Evolutionary conservation across 37 sponge, comb jelly and placozoan genomes (phyloP).

Genomic region (Bolinopsis microptera): DNA sequence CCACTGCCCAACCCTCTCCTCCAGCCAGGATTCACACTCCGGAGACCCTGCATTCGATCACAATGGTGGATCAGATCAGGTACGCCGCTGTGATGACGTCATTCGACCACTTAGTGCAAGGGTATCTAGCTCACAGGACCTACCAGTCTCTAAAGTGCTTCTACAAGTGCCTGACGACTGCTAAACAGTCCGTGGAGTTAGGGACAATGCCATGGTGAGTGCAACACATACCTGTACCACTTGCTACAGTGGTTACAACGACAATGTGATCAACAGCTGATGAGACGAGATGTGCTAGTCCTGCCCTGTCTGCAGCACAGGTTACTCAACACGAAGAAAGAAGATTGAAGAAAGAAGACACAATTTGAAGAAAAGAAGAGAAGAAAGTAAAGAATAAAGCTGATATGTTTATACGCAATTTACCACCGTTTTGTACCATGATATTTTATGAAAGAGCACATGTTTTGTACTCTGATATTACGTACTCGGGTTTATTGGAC

Average conservation of each 20-base stretch:
- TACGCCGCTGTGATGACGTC: constrained; percentile 3
- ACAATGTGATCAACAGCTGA: not conserved
- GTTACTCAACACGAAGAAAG: not conserved
- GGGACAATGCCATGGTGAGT: constrained; percentile 30
- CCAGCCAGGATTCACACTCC: constrained; percentile 44
- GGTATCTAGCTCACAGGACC: not conserved
- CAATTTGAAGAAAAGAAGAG: constrained; percentile 21
- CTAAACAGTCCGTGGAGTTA: constrained; percentile 1
- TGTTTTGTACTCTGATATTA: not conserved
- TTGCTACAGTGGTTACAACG: not conserved
- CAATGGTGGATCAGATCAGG: constrained; percentile 20
- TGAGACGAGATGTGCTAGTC: not conserved
- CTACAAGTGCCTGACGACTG: constrained; percentile 47
- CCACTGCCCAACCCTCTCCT: not conserved
- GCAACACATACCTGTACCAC: not conserved
- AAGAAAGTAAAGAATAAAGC: not conserved
- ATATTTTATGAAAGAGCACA: not conserved
- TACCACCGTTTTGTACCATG: not conserved
- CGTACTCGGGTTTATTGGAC: not conserved
- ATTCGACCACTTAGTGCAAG: not conserved
- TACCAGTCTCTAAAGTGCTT: constrained; percentile 31
- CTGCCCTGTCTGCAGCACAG: not conserved
- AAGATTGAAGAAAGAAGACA: not conserved
- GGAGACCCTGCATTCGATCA: constrained; percentile 1
- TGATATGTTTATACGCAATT: not conserved